Base-by-base conservation (phyloP, 2,113 vertebrate genomes). In the Podarcis muralis region DNA sequence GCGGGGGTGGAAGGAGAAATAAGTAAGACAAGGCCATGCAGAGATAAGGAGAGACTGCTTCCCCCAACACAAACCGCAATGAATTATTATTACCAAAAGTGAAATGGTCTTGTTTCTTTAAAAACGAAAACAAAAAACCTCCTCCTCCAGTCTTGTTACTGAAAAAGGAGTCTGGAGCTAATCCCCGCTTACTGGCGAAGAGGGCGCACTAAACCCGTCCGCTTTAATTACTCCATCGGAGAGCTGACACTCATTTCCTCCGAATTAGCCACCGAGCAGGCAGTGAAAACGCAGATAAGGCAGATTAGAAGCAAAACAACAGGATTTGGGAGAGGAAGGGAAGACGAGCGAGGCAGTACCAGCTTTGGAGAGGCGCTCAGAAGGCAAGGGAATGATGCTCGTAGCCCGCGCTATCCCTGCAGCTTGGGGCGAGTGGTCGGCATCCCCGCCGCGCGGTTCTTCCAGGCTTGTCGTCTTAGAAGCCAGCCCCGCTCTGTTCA, bases 191-290 rank as follows among this genome's bases (percentile, higher is more conserved):
- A 0, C 48, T 25, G 76, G 76, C 20, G 88, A 48, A 75, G 53
- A 65, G 88, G 88, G 88, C 82, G 66, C 83, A 23, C 76, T 48
- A 43, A 89, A 74, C 48, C 48, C 83, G 15, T 22, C 68, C 66
- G 27, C 65, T 48, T 72, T 80, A 62, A 84, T 85, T 74, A 71
- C 53, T 81, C 48, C 76, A 12, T 15, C 68, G 5, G 75, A 32
- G 75, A 62, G 40, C 65, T 62, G 82, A 20, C 76, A 3, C 75
- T 62, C 11, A 13, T 85, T 80, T 72, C 83, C 76, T 43, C 48
- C 57, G 53, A 80, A 65, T 85, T 62, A 79, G 35, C 66, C 68
- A 35, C 82, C 69, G 83, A 72, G 35, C 76, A 27, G 37, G 22
- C 66, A 48, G 68, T 35, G 76, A 62, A 8, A 81, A 65, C 68